Evolutionary conservation across 2,888 invertebrate genomes (phyloP).

Genomic region (Crossocerus cetratus): DNA sequence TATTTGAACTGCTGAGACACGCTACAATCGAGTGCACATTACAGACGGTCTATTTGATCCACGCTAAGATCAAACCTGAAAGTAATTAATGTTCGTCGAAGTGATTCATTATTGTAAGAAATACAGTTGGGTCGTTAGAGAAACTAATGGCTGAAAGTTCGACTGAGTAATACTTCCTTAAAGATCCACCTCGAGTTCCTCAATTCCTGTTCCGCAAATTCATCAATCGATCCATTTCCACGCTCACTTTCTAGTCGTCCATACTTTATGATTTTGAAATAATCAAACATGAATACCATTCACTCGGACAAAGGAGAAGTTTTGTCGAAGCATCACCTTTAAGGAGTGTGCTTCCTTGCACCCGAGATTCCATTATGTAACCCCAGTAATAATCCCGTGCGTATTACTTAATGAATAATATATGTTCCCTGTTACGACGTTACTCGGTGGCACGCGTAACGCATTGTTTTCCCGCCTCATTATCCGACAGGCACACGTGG

Average conservation of each 20-base stretch:
- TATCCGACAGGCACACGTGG: too few species aligned
- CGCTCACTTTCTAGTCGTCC: background rate
- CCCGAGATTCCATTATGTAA: background rate
- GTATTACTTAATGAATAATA: conserved; percentile 3
- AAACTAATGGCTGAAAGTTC: too few species aligned
- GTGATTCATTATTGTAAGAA: too few species aligned
- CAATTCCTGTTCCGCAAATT: too few species aligned
- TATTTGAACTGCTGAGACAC: too few species aligned
- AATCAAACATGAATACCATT: background rate
- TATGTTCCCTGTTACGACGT: background rate
- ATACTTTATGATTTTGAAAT: background rate
- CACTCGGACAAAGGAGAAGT: background rate
- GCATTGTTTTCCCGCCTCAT: too few species aligned
- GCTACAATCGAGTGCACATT: too few species aligned
- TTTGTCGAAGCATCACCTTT: background rate
- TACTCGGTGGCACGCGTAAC: background rate
- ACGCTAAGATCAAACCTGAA: too few species aligned
- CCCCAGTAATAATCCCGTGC: background rate
- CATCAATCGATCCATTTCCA: background rate
- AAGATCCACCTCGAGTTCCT: background rate
- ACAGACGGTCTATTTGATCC: too few species aligned
- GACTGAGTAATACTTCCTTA: background rate
- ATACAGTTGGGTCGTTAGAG: too few species aligned
- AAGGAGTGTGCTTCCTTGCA: background rate
- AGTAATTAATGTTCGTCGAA: too few species aligned